Evolutionary conservation across 2,888 invertebrate genomes (phyloP).

Genomic region (Muscina levida): DNA sequence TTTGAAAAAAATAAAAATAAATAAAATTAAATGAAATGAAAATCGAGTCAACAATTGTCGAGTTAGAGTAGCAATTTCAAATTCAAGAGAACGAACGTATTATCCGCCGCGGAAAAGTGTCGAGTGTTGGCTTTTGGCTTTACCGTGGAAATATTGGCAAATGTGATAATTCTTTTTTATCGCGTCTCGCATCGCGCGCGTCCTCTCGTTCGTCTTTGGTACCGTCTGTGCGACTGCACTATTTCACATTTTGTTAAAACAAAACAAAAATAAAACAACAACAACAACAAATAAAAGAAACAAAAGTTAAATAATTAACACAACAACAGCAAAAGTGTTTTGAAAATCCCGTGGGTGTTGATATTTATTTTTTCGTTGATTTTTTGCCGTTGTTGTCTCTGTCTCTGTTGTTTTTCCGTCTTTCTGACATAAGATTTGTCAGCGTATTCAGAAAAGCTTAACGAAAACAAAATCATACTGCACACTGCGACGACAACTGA

Average conservation of each 20-base stretch:
- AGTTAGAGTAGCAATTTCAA: not conserved
- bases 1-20: not conserved
- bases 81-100: not conserved
- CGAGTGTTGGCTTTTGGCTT: slow-evolving; percentile 19
- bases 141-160: slow-evolving; percentile 10
- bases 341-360: slow-evolving; percentile 57
- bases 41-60: slow-evolving; percentile 16
- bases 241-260: slow-evolving; percentile 16
- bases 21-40: slow-evolving; percentile 15
- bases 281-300: slow-evolving; percentile 34
- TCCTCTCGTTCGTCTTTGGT: no score
- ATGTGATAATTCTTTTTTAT: slow-evolving; percentile 7
- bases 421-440: slow-evolving; percentile 37
- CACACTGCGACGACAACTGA: slow-evolving; percentile 17
- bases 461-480: slow-evolving; percentile 10
- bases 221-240: not conserved
- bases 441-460: slow-evolving; percentile 53
- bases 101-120: slow-evolving; percentile 1
- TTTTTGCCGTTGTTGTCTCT: slow-evolving; percentile 13
- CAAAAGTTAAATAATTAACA: slow-evolving; percentile 36
- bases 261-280: slow-evolving; percentile 20
- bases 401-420: not conserved
- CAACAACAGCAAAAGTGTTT: slow-evolving; percentile 41
- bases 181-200: not conserved
- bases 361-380: slow-evolving; percentile 46